phyloP scores from a whole-genome alignment of 2,113 vertebrate genomes.

The Pollimyrus isidori region DNA sequence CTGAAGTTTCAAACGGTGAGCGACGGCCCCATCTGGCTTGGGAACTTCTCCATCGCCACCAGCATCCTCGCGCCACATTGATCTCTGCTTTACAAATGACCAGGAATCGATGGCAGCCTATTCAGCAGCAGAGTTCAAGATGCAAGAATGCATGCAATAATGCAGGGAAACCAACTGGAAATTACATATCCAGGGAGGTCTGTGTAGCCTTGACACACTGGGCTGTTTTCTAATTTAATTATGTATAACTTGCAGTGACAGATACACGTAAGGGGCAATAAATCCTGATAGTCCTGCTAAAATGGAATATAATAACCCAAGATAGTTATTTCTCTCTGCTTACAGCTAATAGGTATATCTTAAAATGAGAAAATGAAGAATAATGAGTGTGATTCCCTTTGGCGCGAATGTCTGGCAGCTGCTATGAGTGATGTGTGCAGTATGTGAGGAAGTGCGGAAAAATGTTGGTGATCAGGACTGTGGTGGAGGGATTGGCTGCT shows the following conservation, averaged over 20 bases:
- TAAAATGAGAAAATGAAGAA: slow-evolving; percentile 8
- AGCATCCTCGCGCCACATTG: neutral
- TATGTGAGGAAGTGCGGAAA: neutral
- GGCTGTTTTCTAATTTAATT: neutral
- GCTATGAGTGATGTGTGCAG: neutral
- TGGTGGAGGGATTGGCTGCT: neutral
- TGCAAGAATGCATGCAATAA: neutral
- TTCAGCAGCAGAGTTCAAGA: neutral
- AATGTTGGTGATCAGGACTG: neutral
- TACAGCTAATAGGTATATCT: neutral
- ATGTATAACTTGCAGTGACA: neutral
- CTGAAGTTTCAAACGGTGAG: neutral
- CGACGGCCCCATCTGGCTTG: neutral
- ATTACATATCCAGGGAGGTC: neutral
- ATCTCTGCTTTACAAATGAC: neutral
- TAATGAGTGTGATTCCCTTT: slow-evolving; percentile 13
- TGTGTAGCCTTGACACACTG: neutral
- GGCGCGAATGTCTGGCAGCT: neutral
- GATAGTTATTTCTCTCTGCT: neutral
- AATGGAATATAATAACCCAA: neutral
- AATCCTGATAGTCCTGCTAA: neutral
- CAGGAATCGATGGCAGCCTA: neutral
- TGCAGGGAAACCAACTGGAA: neutral
- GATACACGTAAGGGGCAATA: neutral
- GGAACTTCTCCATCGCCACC: neutral